phyloP scores from a whole-genome alignment of 2,113 vertebrate genomes.

The Alligator mississippiensis region DNA sequence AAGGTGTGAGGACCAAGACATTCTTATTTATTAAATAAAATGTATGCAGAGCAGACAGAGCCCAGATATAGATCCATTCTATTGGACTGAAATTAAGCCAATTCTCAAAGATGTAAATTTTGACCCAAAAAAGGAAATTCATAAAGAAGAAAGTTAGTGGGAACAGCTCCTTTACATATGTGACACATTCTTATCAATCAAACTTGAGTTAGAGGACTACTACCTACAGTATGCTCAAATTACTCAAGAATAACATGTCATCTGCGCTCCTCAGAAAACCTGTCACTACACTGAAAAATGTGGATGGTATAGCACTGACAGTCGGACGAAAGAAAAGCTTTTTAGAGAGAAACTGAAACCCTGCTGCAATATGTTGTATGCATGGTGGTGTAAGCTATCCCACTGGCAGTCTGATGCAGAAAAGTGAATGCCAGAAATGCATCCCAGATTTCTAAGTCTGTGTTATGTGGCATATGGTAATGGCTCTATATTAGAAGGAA shows the following conservation, averaged over 20 bases:
- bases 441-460: neutral
- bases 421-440: slow-evolving; percentile 24
- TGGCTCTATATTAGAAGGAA: neutral
- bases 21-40: neutral
- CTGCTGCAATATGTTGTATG: neutral
- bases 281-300: neutral
- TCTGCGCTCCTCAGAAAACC: slow-evolving; percentile 17
- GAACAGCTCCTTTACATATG: neutral
- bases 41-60: fast-evolving
- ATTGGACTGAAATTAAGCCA: neutral
- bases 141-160: neutral
- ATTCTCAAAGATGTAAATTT: neutral
- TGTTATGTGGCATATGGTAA: neutral
- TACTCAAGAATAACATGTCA: neutral
- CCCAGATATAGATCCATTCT: fast-evolving
- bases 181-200: neutral
- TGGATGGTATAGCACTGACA: neutral
- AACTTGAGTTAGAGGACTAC: neutral
- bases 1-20: neutral
- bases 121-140: neutral
- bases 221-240: neutral
- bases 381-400: neutral
- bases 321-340: neutral
- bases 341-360: neutral
- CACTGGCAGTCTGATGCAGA: neutral